These are phyloP conservation scores for Tachina lurida DNA, from an alignment of 2,888 invertebrate genomes.

Conservation along the genomic window DNA sequence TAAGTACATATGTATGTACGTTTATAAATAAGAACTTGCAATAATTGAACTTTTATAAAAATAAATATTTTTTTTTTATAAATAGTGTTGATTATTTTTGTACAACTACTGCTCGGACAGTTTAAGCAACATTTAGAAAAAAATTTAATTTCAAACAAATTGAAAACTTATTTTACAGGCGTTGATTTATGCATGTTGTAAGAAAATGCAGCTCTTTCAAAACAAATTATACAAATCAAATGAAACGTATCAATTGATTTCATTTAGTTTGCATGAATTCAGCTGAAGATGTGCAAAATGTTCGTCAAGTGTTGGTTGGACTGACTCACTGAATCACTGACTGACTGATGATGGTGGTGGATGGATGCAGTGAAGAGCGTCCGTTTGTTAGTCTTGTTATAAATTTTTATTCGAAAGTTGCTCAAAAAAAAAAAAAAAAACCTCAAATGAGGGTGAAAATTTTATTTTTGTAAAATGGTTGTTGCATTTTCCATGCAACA, in stretches of 20 bases:
- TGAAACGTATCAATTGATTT: slow-evolving; percentile 64
- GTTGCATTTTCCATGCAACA: slow-evolving; percentile 19
- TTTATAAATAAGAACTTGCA: neutral
- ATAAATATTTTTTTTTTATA: neutral
- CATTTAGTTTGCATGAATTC: slow-evolving; percentile 27
- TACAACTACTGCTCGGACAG: slow-evolving; percentile 33
- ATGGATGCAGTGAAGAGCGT: neutral
- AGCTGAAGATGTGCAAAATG: slow-evolving; percentile 49
- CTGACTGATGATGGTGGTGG: slow-evolving; percentile 1
- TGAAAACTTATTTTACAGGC: slow-evolving; percentile 50
- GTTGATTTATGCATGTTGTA: slow-evolving; percentile 53
- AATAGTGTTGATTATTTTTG: neutral
- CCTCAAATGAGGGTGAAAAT: slow-evolving; percentile 29
- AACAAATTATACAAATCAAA: slow-evolving; percentile 60
- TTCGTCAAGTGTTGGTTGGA: slow-evolving; percentile 47
- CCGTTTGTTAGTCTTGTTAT: neutral
- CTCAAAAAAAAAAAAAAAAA: neutral
- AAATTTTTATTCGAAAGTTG: slow-evolving; percentile 1
- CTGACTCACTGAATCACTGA: too few relatives aligned
- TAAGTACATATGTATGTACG: too few relatives aligned
- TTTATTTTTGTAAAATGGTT: slow-evolving; percentile 33
- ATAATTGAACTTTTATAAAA: slow-evolving; percentile 30
- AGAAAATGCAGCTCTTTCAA: slow-evolving; percentile 37
- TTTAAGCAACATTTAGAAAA: slow-evolving; percentile 57
- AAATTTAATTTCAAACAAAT: slow-evolving; percentile 50